phyloP scores from a whole-genome alignment of 2,888 invertebrate genomes.

The Entomobrya multifasciata region DNA sequence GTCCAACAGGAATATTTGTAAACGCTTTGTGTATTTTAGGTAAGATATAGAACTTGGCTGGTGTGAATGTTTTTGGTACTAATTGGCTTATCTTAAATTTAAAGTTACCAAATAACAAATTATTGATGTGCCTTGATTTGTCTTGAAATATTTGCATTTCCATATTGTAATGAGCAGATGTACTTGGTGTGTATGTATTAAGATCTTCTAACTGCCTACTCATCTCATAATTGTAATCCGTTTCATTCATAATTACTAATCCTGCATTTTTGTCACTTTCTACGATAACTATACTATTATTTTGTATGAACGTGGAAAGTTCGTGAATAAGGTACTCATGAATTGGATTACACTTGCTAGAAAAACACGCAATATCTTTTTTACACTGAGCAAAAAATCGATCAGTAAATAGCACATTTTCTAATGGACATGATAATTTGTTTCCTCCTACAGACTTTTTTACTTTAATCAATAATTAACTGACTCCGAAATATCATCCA shows the following conservation, averaged over 20 bases:
- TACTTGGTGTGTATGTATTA: neutral
- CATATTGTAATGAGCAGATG: conserved; percentile 1
- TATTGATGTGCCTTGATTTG: too few relatives aligned
- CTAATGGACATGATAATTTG: neutral
- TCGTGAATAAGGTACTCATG: neutral
- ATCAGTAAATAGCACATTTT: neutral
- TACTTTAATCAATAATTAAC: too few relatives aligned
- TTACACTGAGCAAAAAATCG: neutral
- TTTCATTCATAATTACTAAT: neutral
- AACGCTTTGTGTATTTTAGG: too few relatives aligned
- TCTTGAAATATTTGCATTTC: too few relatives aligned
- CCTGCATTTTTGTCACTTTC: conserved; percentile 32
- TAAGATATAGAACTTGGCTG: too few relatives aligned
- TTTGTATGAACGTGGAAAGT: neutral
- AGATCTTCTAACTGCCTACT: conserved; percentile 1
- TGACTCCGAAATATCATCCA: too few relatives aligned
- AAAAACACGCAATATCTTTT: neutral
- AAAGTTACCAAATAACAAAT: too few relatives aligned
- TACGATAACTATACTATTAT: neutral
- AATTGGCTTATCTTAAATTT: too few relatives aligned
- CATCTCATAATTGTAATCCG: conserved; percentile 13
- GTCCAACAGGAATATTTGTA: too few relatives aligned
- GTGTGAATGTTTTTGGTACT: too few relatives aligned
- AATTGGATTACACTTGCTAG: neutral
- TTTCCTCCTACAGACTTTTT: neutral